Evolutionary conservation across 2,113 vertebrate species (phyloP).

Genomic region (Chaenogobius annularis): DNA sequence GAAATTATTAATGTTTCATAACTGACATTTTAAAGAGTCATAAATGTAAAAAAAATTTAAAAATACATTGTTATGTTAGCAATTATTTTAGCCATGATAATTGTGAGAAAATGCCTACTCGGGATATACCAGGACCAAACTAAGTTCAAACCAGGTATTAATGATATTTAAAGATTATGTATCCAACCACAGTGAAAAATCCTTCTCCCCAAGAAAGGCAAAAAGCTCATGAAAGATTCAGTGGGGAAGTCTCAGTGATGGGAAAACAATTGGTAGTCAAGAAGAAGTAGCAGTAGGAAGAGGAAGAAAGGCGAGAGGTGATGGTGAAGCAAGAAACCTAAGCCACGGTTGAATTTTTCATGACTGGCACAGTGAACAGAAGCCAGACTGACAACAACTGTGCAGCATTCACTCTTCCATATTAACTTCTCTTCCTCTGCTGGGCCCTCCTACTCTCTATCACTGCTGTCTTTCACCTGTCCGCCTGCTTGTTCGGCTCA

Average conservation of each 20-base stretch:
- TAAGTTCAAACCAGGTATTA: neutral
- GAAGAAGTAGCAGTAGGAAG: constrained; percentile 56
- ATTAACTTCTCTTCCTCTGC: constrained; percentile 62
- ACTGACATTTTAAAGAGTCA: too few species aligned
- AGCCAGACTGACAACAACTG: constrained; percentile 73
- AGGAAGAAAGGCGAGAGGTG: constrained; percentile 51
- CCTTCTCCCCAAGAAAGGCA: constrained; percentile 1
- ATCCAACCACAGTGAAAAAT: neutral
- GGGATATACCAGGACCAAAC: neutral
- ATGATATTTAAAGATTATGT: constrained; percentile 57
- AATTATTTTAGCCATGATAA: too few species aligned
- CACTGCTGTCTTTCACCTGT: constrained; percentile 67
- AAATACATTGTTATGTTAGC: too few species aligned
- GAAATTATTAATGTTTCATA: too few species aligned
- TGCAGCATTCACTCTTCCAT: constrained; percentile 57
- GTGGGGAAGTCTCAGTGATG: constrained; percentile 43
- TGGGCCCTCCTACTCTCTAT: constrained; percentile 55
- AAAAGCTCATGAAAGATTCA: constrained; percentile 70
- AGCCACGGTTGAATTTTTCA: constrained; percentile 77
- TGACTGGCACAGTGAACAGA: constrained; percentile 73
- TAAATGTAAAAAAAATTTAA: too few species aligned
- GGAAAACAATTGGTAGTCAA: constrained; percentile 64
- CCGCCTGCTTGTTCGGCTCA: constrained; percentile 37
- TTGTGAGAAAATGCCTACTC: too few species aligned
- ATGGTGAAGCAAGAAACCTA: constrained; percentile 44